Conservation (phyloP, 2,113 vertebrate genomes). For the Atractosteus spatula region DNA sequence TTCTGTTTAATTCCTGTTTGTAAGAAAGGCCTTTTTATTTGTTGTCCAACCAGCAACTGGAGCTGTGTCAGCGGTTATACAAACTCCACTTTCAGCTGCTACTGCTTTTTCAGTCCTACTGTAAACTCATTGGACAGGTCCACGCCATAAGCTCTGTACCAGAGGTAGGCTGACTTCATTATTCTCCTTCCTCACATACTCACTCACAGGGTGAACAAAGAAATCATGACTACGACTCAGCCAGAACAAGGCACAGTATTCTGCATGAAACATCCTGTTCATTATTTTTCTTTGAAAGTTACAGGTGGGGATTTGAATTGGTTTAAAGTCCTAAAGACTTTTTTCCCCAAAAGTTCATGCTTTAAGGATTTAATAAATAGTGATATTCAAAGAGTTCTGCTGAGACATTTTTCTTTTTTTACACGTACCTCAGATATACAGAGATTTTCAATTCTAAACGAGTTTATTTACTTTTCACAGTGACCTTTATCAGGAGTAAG, state of each 20-base stretch:
- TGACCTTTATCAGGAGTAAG: too few species aligned
- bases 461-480: too few species aligned
- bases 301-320: too few species aligned
- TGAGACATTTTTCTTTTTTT: too few species aligned
- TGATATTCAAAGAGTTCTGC: neutral
- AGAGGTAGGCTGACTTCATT: slow-evolving; percentile 74
- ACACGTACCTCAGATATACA: too few species aligned
- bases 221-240: too few species aligned
- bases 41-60: slow-evolving; percentile 80
- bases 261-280: too few species aligned
- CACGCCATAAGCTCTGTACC: slow-evolving; percentile 92
- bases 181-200: neutral
- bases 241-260: too few species aligned
- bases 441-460: too few species aligned
- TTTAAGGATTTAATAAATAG: neutral
- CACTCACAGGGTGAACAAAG: neutral
- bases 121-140: slow-evolving; percentile 94
- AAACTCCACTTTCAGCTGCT: slow-evolving; percentile 98
- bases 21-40: slow-evolving; percentile 30
- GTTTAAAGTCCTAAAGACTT: too few species aligned
- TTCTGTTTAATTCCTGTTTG: neutral
- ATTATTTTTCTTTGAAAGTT: too few species aligned
- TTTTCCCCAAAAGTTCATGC: too few species aligned
- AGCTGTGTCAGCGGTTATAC: slow-evolving; percentile 95
- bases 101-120: slow-evolving; percentile 97